Evolutionary conservation across 2,797 vertebrate species (phyloP), one percentile per base, ranked within the genome.

Genomic region (Catamblyrhynchus diadema): DNA sequence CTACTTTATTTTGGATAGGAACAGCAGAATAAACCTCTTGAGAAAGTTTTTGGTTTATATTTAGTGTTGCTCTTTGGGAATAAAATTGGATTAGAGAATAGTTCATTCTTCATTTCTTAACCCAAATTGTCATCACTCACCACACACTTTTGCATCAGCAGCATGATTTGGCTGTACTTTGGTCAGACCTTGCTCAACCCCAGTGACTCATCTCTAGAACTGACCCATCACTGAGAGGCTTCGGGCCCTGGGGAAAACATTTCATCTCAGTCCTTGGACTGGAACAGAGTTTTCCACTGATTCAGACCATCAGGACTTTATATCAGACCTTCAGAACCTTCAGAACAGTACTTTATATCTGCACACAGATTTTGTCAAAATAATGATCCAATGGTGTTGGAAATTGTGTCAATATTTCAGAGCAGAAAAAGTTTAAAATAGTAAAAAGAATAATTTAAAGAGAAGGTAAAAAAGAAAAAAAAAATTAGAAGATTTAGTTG

Each of bases 141-240:
- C 50, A 16, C 65, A 70, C 62, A 61, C 69, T 82, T 94, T 47
- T 93, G 53, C 86, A 90, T 83, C 88, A 86, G 77, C 57, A 82
- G 65, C 73, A 37, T 5, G 17, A 78, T 79, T 95, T 93, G 83
- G 66, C 85, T 71, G 67, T 57, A 62, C 69, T 95, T 91, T 65
- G 91, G 81, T 93, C 88, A 94, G 90, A 32, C 64, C 84, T 90
- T 94, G 56, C 62, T 66, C 93, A 82, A 65, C 35, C 61, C 71
- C 48, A 56, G 25, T 93, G 93, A 95, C 72, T 96, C 91, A 96
- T 97, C 79, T 94, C 79, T 32, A 97, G 92, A 96, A 89, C 56
- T 95, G 86, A 95, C 41, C 73, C 64, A 90, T 81, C 60, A 73
- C 66, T 86, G 70, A 90, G 77, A 90, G 27, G 41, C 65, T 79